phyloP scores from a whole-genome alignment of 1,140 invertebrate species.

The Orussus abietinus region DNA sequence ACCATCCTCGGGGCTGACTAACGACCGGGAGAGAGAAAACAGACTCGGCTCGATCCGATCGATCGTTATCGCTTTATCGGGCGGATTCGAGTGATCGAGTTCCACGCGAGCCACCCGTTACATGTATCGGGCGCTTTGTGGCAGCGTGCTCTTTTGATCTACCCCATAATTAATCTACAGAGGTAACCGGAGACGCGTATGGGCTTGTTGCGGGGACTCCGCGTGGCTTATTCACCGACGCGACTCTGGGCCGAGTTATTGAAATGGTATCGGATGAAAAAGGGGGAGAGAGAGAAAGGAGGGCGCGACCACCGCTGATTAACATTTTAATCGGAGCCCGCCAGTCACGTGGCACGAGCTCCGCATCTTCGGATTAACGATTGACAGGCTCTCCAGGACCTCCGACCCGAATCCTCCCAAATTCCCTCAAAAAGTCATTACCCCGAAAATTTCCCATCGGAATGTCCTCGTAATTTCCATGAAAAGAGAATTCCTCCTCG shows the following conservation, averaged over 20 bases:
- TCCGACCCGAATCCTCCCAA: too few relatives aligned
- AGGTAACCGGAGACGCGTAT: constrained; percentile 51
- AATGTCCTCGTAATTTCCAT: too few relatives aligned
- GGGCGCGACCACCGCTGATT: constrained; percentile 37
- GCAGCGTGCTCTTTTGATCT: constrained; percentile 50
- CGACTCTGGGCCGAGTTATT: constrained; percentile 41
- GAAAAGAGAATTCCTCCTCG: constrained; percentile 6
- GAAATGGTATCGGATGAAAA: constrained; percentile 47
- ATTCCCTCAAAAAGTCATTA: too few relatives aligned
- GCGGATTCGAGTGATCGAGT: neutral
- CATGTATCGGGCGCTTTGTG: constrained; percentile 48
- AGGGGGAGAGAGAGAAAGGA: constrained; percentile 5
- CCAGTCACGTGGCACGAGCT: constrained; percentile 43
- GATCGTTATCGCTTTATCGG: too few relatives aligned
- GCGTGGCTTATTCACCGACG: constrained; percentile 38
- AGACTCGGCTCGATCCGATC: too few relatives aligned
- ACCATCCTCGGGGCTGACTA: too few relatives aligned
- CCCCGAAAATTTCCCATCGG: too few relatives aligned
- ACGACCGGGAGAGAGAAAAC: too few relatives aligned
- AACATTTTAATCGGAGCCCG: constrained; percentile 48
- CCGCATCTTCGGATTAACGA: constrained; percentile 29
- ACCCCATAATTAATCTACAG: constrained; percentile 52
- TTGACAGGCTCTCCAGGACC: too few relatives aligned
- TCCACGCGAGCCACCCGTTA: constrained; percentile 32
- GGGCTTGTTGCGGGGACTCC: constrained; percentile 37